Evolutionary conservation across 2,888 invertebrate species (phyloP).

Genomic region (Philaethria dido): DNA sequence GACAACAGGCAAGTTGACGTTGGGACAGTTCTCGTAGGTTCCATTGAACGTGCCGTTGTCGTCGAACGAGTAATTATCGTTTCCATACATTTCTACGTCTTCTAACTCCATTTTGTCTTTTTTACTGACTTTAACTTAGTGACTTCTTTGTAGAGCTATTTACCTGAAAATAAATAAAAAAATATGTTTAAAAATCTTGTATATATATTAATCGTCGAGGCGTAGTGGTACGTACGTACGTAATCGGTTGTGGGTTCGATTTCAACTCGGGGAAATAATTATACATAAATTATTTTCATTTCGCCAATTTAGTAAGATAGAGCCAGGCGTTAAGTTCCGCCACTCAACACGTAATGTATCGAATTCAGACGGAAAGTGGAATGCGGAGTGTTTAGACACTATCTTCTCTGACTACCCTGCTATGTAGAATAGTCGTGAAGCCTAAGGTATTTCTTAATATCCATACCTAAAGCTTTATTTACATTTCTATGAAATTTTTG

Average conservation of each 20-base stretch:
- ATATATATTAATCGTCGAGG: too few species aligned
- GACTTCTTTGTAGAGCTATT: constrained; percentile 7
- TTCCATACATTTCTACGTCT: constrained; percentile 68
- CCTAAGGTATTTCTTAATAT: neutral
- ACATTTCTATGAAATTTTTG: neutral
- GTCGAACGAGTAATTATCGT: constrained; percentile 61
- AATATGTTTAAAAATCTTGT: neutral
- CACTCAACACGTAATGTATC: too few species aligned
- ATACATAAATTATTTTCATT: too few species aligned
- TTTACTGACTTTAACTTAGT: constrained; percentile 18
- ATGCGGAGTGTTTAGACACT: too few species aligned
- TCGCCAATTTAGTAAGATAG: too few species aligned
- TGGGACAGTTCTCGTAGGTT: constrained; percentile 77
- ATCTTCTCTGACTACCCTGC: too few species aligned
- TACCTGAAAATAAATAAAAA: constrained; percentile 36
- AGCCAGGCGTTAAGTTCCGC: too few species aligned
- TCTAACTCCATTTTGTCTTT: constrained; percentile 65
- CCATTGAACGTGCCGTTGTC: constrained; percentile 67
- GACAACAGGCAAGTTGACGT: constrained; percentile 81
- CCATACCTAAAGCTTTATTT: neutral
- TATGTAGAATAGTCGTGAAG: too few species aligned
- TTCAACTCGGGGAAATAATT: too few species aligned
- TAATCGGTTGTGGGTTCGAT: too few species aligned
- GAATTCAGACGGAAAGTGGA: too few species aligned
- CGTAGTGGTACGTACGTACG: too few species aligned